Percentiles rank a stretch among this genome's conserved stretches.
phyloP scores from a whole-genome alignment of 1,140 invertebrate genomes.

The Mactra quadrangularis region DNA sequence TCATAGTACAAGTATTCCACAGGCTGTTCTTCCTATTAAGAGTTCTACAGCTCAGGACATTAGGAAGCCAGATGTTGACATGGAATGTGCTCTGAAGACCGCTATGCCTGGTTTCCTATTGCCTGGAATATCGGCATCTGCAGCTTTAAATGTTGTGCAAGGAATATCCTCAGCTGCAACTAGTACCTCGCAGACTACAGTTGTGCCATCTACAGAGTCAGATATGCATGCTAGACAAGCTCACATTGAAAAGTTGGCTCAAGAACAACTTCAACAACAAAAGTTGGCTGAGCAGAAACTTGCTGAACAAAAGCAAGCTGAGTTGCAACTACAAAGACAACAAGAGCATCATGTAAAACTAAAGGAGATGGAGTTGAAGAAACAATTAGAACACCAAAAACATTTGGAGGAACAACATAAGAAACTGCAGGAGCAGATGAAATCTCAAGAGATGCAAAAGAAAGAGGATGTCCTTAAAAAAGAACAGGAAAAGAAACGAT shows the following conservation, averaged over 20 bases:
- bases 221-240: slow-evolving; percentile 23
- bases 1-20: slow-evolving; percentile 8
- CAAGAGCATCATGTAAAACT: slow-evolving; percentile 56
- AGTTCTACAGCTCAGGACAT: slow-evolving; percentile 1
- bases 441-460: slow-evolving; percentile 46
- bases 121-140: slow-evolving; percentile 24
- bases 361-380: slow-evolving; percentile 61
- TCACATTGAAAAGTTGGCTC: slow-evolving; percentile 54
- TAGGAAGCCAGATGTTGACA: neutral
- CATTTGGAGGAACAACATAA: slow-evolving; percentile 64
- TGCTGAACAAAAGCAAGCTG: slow-evolving; percentile 36
- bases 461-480: slow-evolving; percentile 27
- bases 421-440: slow-evolving; percentile 66
- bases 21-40: neutral
- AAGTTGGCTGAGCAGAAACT: slow-evolving; percentile 22
- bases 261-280: slow-evolving; percentile 56
- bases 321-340: slow-evolving; percentile 52
- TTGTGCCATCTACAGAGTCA: slow-evolving; percentile 50
- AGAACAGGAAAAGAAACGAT: slow-evolving; percentile 36
- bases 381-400: slow-evolving; percentile 69
- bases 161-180: slow-evolving; percentile 20
- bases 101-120: slow-evolving; percentile 36
- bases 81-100: slow-evolving; percentile 11
- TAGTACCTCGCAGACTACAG: slow-evolving; percentile 37
- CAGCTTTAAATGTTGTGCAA: slow-evolving; percentile 37